Evolutionary conservation across 2,888 invertebrate species (phyloP).

Genomic region (Ecliptopera silaceata): DNA sequence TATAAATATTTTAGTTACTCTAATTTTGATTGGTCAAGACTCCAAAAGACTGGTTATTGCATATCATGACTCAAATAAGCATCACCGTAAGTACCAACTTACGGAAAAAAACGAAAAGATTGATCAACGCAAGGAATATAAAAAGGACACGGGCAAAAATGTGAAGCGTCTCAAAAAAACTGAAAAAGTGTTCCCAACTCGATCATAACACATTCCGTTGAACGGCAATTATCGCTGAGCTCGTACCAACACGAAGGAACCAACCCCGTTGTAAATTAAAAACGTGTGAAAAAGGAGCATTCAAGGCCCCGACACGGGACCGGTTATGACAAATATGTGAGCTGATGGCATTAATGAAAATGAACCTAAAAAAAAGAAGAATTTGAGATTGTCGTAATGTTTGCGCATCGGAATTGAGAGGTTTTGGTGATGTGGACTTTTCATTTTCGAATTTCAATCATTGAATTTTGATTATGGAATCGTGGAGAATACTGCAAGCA

Average conservation of each 20-base stretch:
- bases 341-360: slow-evolving; percentile 80
- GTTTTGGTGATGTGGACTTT: slow-evolving; percentile 39
- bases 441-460: slow-evolving; percentile 22
- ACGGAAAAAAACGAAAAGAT: too few species aligned
- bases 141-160: background rate
- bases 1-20: background rate
- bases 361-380: slow-evolving; percentile 62
- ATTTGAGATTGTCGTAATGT: slow-evolving; percentile 52
- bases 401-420: slow-evolving; percentile 43
- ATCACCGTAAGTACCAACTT: too few species aligned
- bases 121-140: too few species aligned
- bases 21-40: too few species aligned
- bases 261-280: slow-evolving; percentile 76
- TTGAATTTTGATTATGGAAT: slow-evolving; percentile 4
- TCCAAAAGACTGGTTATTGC: too few species aligned
- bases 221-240: slow-evolving; percentile 54
- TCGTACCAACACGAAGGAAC: slow-evolving; percentile 61
- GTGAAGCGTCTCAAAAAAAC: slow-evolving; percentile 16
- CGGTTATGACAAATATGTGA: slow-evolving; percentile 83
- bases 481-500: background rate
- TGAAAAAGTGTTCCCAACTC: slow-evolving; percentile 21
- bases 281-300: slow-evolving; percentile 74
- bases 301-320: slow-evolving; percentile 59
- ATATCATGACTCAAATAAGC: too few species aligned
- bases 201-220: slow-evolving; percentile 54